A percentile compares a stretch with the other conserved stretches of the same genome.
Evolutionary conservation across 2,888 invertebrate species (phyloP).

Genomic region (Gasteruption jaculator): DNA sequence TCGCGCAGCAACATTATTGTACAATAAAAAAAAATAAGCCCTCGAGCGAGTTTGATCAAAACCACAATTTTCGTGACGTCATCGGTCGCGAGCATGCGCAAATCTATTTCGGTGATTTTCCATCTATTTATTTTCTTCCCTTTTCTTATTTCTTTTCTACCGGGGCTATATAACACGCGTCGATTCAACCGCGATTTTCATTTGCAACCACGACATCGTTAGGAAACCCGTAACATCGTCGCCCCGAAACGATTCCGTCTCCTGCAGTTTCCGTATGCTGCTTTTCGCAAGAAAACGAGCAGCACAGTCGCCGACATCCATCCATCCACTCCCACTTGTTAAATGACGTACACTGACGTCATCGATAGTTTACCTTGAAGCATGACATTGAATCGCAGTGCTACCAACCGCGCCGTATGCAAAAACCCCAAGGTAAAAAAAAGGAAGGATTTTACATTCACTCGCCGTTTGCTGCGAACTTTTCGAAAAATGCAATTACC

Average conservation of each 20-base stretch:
- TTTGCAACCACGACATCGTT: constrained; percentile 32
- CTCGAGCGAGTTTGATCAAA: constrained; percentile 38
- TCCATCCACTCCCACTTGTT: constrained; percentile 51
- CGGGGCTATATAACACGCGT: constrained; percentile 1
- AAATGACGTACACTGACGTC: constrained; percentile 52
- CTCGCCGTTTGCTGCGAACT: no score
- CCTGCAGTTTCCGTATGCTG: constrained; percentile 35
- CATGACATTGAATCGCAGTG: constrained; percentile 49
- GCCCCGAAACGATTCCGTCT: constrained; percentile 31
- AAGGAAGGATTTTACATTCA: no score
- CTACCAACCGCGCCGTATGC: constrained; percentile 28
- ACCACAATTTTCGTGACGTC: constrained; percentile 51
- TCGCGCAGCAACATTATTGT: constrained; percentile 35
- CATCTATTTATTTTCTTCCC: constrained; percentile 35
- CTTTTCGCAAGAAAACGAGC: constrained; percentile 40
- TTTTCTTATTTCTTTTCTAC: constrained; percentile 7
- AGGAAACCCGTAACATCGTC: constrained; percentile 35
- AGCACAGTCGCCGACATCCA: constrained; percentile 41
- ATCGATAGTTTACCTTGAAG: constrained; percentile 52
- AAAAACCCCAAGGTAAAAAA: constrained; percentile 8
- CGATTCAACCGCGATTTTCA: constrained; percentile 12
- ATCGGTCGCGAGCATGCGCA: constrained; percentile 48
- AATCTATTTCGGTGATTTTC: constrained; percentile 50
- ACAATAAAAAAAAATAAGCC: constrained; percentile 17
- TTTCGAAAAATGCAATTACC: no score